A percentile compares a stretch with the other conserved stretches of the same genome.
Conservation (phyloP, 1,140 invertebrate species). For the Ectropis grisescens region DNA sequence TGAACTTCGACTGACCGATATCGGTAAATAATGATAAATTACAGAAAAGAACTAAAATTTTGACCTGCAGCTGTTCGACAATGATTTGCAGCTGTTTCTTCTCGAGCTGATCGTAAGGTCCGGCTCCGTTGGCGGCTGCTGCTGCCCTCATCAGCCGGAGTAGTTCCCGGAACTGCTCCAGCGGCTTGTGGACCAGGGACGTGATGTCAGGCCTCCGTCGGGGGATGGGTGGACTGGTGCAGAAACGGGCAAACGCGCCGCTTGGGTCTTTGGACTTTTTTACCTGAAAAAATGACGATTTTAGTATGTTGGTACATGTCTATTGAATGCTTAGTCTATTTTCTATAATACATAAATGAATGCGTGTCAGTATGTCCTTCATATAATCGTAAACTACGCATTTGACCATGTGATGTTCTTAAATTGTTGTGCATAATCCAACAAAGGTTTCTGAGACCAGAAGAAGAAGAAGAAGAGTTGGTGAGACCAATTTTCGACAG, state of each 20-base stretch:
- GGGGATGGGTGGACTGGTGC: constrained; percentile 83
- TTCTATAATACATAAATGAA: no score
- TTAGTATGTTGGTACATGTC: neutral
- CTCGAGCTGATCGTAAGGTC: constrained; percentile 57
- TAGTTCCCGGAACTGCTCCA: constrained; percentile 75
- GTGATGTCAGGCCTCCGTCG: constrained; percentile 85
- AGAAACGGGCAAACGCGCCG: constrained; percentile 78
- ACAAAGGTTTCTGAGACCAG: no score
- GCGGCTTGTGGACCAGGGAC: constrained; percentile 81
- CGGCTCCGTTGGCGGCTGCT: constrained; percentile 41
- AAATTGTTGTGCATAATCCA: no score
- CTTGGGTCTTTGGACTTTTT: constrained; percentile 74
- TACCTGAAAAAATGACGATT: constrained; percentile 58
- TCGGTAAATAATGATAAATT: no score
- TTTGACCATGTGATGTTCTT: no score
- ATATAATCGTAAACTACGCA: no score
- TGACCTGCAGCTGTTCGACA: constrained; percentile 61
- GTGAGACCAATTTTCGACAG: no score
- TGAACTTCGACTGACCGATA: no score
- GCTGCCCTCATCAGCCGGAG: constrained; percentile 59
- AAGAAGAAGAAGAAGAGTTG: no score
- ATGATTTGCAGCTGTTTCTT: constrained; percentile 61
- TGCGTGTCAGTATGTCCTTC: no score
- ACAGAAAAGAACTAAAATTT: no score
- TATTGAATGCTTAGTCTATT: constrained; percentile 1